Conservation (phyloP, 2,888 invertebrate species). For the Keiferia lycopersicella region DNA sequence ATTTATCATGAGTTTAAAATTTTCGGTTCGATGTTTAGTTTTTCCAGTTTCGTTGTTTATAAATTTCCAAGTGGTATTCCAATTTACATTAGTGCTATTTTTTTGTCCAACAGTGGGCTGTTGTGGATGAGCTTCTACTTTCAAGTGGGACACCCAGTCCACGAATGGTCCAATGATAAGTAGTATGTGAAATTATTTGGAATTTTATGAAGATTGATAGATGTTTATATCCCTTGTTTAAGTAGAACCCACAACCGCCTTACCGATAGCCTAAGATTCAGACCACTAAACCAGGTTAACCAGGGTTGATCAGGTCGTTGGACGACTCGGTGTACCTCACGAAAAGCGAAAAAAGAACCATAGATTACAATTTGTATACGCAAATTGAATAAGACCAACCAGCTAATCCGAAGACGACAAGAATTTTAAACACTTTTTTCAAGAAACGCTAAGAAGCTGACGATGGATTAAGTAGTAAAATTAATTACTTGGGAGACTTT, state of each 20-base stretch:
- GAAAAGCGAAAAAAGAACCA: no score
- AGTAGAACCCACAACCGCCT: neutral
- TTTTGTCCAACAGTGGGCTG: no score
- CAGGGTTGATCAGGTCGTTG: no score
- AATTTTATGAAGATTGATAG: neutral
- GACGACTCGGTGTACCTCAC: no score
- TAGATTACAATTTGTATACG: no score
- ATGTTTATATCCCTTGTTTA: neutral
- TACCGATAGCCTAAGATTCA: neutral
- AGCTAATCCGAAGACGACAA: slow-evolving; percentile 11
- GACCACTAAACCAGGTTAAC: neutral
- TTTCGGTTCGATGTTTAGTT: no score
- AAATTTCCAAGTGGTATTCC: neutral
- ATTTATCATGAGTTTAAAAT: no score
- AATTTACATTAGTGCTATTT: no score
- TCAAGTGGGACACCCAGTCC: neutral
- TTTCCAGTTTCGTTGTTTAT: no score
- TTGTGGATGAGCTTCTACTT: no score
- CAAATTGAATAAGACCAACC: slow-evolving; percentile 20
- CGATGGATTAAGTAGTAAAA: slow-evolving; percentile 1
- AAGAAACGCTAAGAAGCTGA: neutral
- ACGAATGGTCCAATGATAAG: neutral
- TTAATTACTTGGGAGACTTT: neutral
- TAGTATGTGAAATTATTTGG: neutral
- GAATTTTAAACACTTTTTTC: slow-evolving; percentile 10